Evolutionary conservation across 2,888 invertebrate genomes (phyloP).

Genomic region (Marasmarcha lunaedactyla): DNA sequence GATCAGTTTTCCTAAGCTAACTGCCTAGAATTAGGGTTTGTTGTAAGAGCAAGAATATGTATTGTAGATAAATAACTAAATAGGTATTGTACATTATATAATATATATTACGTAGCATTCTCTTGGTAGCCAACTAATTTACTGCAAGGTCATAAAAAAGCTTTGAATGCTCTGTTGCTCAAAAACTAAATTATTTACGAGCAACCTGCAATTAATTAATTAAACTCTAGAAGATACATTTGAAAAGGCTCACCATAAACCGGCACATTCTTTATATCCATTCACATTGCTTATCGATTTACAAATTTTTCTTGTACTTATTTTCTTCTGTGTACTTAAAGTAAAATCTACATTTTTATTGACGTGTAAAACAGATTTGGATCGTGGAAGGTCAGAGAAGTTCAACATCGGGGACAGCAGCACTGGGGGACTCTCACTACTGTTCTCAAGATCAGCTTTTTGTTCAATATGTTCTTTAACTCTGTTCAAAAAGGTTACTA

Average conservation of each 20-base stretch:
- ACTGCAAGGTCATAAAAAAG: too few relatives aligned
- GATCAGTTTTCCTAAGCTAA: too few relatives aligned
- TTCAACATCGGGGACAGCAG: constrained; percentile 28
- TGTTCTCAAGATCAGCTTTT: constrained; percentile 26
- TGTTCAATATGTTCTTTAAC: constrained; percentile 75
- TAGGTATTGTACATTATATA: too few relatives aligned
- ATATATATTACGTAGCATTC: too few relatives aligned
- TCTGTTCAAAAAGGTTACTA: constrained; percentile 76
- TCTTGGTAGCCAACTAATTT: too few relatives aligned
- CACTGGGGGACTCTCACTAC: constrained; percentile 22
- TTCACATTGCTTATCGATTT: constrained; percentile 59
- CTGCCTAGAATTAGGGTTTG: too few relatives aligned
- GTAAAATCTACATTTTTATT: constrained; percentile 44
- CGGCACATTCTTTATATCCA: constrained; percentile 41
- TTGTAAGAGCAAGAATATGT: too few relatives aligned
- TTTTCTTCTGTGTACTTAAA: constrained; percentile 36
- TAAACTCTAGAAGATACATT: too few relatives aligned
- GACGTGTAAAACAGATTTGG: constrained; percentile 49
- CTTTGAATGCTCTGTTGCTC: too few relatives aligned
- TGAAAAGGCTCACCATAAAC: constrained; percentile 47
- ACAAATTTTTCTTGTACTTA: constrained; percentile 48
- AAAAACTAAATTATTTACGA: too few relatives aligned
- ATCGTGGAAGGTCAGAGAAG: constrained; percentile 44
- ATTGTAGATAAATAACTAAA: too few relatives aligned
- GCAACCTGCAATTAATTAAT: too few relatives aligned